A percentile compares a stretch with the other conserved stretches of the same genome.
Evolutionary conservation across 2,113 vertebrate species (phyloP).

Genomic region (Megaceryle maxima): DNA sequence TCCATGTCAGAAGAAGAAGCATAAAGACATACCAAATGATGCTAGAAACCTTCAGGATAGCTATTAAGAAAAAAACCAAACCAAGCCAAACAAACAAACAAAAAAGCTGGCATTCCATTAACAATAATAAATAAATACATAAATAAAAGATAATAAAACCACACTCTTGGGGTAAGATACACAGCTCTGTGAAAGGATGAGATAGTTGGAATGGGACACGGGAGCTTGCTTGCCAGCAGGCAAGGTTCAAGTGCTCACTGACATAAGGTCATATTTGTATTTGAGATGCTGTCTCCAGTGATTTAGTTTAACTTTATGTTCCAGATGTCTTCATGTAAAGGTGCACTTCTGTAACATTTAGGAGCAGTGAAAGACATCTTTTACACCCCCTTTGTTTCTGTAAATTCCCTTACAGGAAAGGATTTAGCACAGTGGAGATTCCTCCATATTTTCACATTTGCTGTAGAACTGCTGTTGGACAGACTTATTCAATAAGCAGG

Average conservation of each 20-base stretch:
- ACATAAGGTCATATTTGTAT: neutral
- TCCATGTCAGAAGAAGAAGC: neutral
- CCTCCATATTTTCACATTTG: neutral
- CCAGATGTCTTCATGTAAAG: neutral
- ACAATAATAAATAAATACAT: neutral
- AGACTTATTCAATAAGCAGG: neutral
- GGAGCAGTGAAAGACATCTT: neutral
- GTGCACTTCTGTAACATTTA: neutral
- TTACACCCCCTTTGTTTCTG: neutral
- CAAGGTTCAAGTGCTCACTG: neutral
- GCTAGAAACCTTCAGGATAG: neutral
- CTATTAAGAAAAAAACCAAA: neutral
- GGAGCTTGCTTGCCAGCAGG: neutral
- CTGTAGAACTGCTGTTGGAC: neutral
- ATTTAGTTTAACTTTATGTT: constrained; percentile 3
- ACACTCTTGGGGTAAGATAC: neutral
- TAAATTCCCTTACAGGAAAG: neutral
- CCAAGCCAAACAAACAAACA: neutral
- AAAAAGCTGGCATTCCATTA: neutral
- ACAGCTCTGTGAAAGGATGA: neutral
- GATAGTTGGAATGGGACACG: neutral
- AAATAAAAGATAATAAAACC: neutral
- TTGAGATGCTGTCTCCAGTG: neutral
- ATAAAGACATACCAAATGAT: neutral
- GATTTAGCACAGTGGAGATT: neutral